Base-by-base conservation (phyloP, 2,888 invertebrate genomes). In the Synergus laeviventris region DNA sequence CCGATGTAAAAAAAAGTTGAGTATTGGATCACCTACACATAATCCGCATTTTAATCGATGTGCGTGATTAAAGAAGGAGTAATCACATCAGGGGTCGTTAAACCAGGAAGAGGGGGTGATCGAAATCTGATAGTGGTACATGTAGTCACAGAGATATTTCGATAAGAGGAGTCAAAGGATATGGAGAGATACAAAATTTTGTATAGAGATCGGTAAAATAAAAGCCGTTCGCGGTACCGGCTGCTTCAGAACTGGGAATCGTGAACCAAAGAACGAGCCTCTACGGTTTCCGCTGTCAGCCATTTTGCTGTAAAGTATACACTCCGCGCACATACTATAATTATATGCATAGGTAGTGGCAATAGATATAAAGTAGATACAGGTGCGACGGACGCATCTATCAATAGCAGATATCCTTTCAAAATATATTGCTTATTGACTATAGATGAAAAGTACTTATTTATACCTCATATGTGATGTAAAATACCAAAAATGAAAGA, bases 261-360 rank as follows among this genome's bases (percentile, higher is more conserved):
- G 75, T 80, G 74, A 78, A 77, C 75, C 78, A 75, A 75, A 77
- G 77, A 76, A 70, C 66, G 62, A 62, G 70, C 75, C 76, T 76
- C 75, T 74, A 73, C 70, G 70, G 70, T 70, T 70, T 70, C 70
- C 70, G 45, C 49, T 49, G 70, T 49, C 70, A 49, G 70, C 70
- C 70, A 70, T 70, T 70, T 49, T 49, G 49, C 45, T 70, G 8
- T 70, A 49, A 70, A 49, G 70, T 36, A 45, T 14, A n/a, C n/a
- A n/a, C 49, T 31, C 45, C 36, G 31, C 31, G 42, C n/a, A 49
- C 31, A 45, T n/a, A n/a, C n/a, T n/a, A n/a, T 70, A 70, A 70
- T 70, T 70, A 70, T 70, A 70, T 70, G 70, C 70, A 66, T 14
- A 70, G 31, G n/a, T 49, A 70, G 24, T 49, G 4, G n/a, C 70